A percentile compares a stretch with the other conserved stretches of the same genome.
phyloP scores from a whole-genome alignment of 1,140 invertebrate species.

The Heliconius hewitsoni region DNA sequence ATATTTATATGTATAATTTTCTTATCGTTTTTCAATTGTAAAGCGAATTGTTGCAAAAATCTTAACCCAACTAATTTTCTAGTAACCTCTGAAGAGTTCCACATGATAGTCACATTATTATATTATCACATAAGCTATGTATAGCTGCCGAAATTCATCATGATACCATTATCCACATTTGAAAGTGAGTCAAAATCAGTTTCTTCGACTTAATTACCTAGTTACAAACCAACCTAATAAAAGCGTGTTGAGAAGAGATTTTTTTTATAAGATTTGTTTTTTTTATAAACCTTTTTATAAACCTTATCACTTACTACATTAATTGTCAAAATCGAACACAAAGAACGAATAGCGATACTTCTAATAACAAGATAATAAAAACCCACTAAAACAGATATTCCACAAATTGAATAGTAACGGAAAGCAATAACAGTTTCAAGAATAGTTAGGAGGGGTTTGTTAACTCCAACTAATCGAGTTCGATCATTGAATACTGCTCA shows the following conservation, averaged over 20 bases:
- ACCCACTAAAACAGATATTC: slow-evolving; percentile 10
- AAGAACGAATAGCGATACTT: not conserved
- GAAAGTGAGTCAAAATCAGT: no score
- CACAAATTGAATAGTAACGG: slow-evolving; percentile 12
- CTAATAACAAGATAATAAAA: not conserved
- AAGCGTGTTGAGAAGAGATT: not conserved
- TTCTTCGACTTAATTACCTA: no score
- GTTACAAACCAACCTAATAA: no score
- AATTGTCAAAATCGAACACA: not conserved
- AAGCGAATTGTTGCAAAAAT: no score
- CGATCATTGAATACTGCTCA: slow-evolving; percentile 5
- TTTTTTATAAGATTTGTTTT: not conserved
- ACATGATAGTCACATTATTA: no score
- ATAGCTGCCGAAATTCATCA: no score
- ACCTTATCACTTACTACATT: not conserved
- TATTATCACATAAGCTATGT: no score
- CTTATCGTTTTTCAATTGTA: no score
- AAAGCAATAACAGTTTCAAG: slow-evolving; percentile 15
- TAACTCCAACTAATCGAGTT: slow-evolving; percentile 9
- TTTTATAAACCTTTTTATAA: not conserved
- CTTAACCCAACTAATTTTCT: no score
- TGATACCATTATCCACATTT: no score
- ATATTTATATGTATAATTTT: no score
- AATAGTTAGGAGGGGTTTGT: slow-evolving; percentile 9
- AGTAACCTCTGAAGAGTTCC: no score